These are phyloP conservation scores for Pantherophis vulpinus DNA, from an alignment of 2,797 vertebrate species.

Conservation along the genomic window DNA sequence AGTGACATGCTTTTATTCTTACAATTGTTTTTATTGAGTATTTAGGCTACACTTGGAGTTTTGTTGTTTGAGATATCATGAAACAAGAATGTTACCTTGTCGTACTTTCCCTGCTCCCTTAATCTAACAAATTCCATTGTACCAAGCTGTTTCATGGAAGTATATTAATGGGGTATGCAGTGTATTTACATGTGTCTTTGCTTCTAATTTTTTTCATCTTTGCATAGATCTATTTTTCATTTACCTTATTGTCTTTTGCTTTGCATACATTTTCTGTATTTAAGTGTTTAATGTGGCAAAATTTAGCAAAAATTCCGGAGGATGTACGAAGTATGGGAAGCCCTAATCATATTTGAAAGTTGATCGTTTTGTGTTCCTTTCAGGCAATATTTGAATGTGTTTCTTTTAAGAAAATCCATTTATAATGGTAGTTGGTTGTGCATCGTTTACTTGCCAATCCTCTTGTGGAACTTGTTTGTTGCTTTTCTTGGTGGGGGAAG, in stretches of 20 bases:
- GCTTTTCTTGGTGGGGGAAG: not conserved
- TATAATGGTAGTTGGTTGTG: not conserved
- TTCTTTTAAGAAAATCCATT: not conserved
- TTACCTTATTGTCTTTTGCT: not conserved
- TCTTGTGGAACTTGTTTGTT: not conserved
- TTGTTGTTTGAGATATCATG: not conserved
- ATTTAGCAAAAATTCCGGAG: not conserved
- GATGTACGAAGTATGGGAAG: not conserved
- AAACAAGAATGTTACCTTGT: not conserved
- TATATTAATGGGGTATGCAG: not conserved
- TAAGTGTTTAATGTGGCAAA: not conserved
- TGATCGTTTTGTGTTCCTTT: not conserved
- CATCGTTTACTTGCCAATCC: not conserved
- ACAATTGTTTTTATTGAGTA: not conserved
- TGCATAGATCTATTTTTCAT: not conserved
- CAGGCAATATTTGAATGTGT: not conserved
- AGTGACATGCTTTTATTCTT: not conserved
- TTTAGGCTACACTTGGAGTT: not conserved
- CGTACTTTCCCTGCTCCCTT: not conserved
- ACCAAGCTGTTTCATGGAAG: not conserved
- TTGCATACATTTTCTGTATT: not conserved
- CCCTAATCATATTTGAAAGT: not conserved
- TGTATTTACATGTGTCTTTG: not conserved
- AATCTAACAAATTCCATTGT: not conserved
- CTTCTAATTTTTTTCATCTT: not conserved